These are phyloP conservation scores for Phragmatobia fuliginosa DNA, from an alignment of 2,888 invertebrate species.

Conservation along the genomic window DNA sequence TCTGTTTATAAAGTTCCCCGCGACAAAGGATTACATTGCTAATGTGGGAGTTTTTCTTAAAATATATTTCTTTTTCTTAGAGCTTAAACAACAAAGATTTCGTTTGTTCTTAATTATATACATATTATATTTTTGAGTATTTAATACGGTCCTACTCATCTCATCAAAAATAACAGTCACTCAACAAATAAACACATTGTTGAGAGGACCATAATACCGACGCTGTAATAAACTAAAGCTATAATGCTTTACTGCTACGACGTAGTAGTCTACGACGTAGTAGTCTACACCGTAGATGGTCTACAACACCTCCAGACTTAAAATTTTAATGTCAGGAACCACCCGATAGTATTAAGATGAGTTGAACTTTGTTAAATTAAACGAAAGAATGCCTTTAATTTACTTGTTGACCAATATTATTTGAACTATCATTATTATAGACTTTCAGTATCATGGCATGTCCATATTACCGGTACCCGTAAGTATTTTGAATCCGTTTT, in stretches of 20 bases:
- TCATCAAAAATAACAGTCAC: constrained; percentile 32
- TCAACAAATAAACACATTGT: constrained; percentile 40
- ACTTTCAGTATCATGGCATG: background rate
- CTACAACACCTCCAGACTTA: constrained; percentile 21
- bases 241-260: constrained; percentile 28
- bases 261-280: constrained; percentile 23
- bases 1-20: too few relatives aligned
- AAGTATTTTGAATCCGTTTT: background rate
- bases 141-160: too few relatives aligned
- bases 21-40: too few relatives aligned
- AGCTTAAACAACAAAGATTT: background rate
- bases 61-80: too few relatives aligned
- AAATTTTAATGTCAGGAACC: constrained; percentile 15
- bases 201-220: constrained; percentile 27
- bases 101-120: constrained; percentile 2
- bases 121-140: too few relatives aligned
- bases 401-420: background rate
- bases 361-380: background rate
- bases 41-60: too few relatives aligned
- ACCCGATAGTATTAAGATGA: background rate
- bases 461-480: background rate
- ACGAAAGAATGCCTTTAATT: background rate
- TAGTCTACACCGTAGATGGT: constrained; percentile 22
- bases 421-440: background rate
- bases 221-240: constrained; percentile 32